Evolutionary conservation across 1,140 invertebrate species (phyloP).

Genomic region (Drosophila simulans): DNA sequence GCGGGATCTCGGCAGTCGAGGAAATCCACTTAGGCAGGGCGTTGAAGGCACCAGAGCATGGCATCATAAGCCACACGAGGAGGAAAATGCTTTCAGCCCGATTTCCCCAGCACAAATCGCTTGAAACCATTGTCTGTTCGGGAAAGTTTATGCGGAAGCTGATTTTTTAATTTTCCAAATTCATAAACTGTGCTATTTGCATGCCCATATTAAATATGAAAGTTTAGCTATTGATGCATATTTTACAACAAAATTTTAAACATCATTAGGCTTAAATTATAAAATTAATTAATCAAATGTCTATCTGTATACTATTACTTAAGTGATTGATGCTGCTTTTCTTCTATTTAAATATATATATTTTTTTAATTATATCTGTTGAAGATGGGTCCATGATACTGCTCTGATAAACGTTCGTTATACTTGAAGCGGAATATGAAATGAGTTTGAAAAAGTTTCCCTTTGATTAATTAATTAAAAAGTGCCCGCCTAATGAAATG

Average conservation of each 20-base stretch:
- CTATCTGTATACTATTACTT: background rate
- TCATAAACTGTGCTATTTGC: background rate
- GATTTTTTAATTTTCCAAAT: background rate
- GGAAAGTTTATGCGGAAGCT: slow-evolving; percentile 18
- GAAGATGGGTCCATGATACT: background rate
- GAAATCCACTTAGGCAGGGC: slow-evolving; percentile 65
- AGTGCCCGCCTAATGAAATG: slow-evolving; percentile 4
- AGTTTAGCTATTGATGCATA: background rate
- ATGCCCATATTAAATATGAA: background rate
- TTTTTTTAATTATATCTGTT: background rate
- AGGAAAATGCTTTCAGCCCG: slow-evolving; percentile 35
- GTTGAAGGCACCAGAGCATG: slow-evolving; percentile 59
- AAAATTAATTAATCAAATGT: background rate
- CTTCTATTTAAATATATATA: background rate
- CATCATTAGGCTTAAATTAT: background rate
- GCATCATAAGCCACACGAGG: slow-evolving; percentile 21
- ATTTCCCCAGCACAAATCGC: slow-evolving; percentile 13
- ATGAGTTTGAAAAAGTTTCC: background rate
- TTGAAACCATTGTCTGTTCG: slow-evolving; percentile 3
- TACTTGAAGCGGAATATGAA: background rate
- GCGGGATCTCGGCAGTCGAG: slow-evolving; percentile 17
- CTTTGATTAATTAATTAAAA: slow-evolving; percentile 9
- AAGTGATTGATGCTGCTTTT: background rate
- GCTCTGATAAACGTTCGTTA: background rate
- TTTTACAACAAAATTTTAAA: background rate